Conservation (phyloP, 2,113 vertebrate species). For the Proterorhinus semilunaris region DNA sequence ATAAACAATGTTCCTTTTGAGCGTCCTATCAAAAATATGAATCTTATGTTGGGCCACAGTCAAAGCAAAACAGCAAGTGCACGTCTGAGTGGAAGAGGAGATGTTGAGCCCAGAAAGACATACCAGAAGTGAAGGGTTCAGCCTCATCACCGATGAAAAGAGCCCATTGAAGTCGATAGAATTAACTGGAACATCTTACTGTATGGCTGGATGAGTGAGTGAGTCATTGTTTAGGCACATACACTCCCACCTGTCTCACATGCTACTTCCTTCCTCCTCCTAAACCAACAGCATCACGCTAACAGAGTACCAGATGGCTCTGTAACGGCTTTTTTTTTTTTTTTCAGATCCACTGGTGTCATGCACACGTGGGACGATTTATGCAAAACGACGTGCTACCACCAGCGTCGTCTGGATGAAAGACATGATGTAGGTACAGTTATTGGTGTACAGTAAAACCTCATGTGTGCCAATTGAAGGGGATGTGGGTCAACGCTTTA, state of each 20-base stretch:
- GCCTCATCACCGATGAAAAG: no score
- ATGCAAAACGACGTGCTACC: not conserved
- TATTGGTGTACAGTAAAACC: not conserved
- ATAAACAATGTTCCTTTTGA: no score
- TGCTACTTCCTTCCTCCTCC: slow-evolving; percentile 19
- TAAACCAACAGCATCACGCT: not conserved
- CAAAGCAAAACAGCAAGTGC: no score
- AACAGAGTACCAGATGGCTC: slow-evolving; percentile 15
- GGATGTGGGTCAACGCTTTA: slow-evolving; percentile 34
- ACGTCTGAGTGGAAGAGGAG: no score
- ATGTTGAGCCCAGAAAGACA: no score
- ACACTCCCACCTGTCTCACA: not conserved
- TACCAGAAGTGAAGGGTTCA: no score
- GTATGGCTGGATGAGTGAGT: no score
- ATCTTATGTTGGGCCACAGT: no score
- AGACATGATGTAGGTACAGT: not conserved
- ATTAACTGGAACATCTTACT: no score
- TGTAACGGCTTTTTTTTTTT: slow-evolving; percentile 6
- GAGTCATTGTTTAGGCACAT: not conserved
- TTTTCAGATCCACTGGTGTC: no score
- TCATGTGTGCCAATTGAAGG: slow-evolving; percentile 10
- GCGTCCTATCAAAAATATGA: no score
- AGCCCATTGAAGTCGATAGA: no score
- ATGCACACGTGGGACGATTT: not conserved
- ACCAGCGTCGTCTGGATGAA: not conserved